phyloP scores from a whole-genome alignment of 2,797 vertebrate genomes.

The Chiropotes sagulatus region DNA sequence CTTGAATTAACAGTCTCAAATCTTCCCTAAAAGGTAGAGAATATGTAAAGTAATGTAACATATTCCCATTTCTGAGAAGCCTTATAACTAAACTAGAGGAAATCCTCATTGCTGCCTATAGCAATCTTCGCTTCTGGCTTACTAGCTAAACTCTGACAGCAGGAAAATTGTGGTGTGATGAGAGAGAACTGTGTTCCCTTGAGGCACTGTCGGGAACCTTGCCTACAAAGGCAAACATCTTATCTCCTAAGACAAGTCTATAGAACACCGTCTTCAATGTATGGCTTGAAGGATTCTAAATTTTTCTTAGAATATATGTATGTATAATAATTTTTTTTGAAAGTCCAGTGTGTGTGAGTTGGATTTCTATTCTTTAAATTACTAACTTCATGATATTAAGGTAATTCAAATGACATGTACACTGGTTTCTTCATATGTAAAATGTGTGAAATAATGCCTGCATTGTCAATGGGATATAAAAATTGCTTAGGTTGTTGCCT shows the following conservation, averaged over 20 bases:
- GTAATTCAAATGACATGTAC: neutral
- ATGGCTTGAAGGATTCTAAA: neutral
- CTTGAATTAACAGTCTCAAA: neutral
- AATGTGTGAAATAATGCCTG: neutral
- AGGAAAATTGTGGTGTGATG: neutral
- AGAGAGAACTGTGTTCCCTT: neutral
- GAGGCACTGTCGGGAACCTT: neutral
- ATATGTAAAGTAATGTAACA: neutral
- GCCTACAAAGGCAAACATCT: neutral
- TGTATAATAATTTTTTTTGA: neutral
- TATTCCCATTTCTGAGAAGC: neutral
- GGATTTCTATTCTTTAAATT: neutral
- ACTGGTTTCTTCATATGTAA: neutral
- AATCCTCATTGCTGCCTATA: neutral
- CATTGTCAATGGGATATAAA: neutral
- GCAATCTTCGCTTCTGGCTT: neutral
- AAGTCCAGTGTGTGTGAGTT: neutral
- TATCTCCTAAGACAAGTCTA: neutral
- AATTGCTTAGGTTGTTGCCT: neutral
- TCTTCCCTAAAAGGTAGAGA: neutral
- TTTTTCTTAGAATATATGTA: neutral
- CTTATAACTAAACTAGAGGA: neutral
- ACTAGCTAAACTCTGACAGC: neutral
- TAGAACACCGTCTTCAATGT: neutral
- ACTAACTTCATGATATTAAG: neutral